Conservation (phyloP, 2,113 vertebrate species). For the Cephalopholis sonnerati region DNA sequence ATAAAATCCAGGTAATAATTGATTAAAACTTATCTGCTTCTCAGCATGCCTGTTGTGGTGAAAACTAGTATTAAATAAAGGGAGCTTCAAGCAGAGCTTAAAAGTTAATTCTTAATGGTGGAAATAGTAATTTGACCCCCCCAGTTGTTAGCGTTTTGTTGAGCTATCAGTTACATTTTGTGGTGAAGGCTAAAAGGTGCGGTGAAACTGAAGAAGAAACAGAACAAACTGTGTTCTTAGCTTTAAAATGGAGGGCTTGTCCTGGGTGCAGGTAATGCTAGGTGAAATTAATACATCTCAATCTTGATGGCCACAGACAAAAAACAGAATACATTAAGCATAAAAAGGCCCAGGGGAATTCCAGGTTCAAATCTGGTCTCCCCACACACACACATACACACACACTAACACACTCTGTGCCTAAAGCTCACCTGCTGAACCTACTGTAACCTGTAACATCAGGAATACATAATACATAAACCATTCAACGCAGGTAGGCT, state of each 20-base stretch:
- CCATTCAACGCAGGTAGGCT: constrained; percentile 22
- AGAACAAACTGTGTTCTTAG: not conserved
- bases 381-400: not conserved
- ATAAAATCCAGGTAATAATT: not conserved
- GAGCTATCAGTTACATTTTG: not conserved
- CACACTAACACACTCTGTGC: not conserved
- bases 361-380: not conserved
- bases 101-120: not conserved
- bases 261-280: too few relatives aligned
- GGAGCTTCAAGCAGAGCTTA: too few relatives aligned
- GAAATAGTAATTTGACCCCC: not conserved
- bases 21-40: not conserved
- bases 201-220: not conserved
- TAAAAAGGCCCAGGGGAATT: not conserved
- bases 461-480: constrained; percentile 38
- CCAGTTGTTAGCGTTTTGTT: not conserved
- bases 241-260: not conserved
- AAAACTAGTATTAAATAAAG: not conserved
- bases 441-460: constrained; percentile 37
- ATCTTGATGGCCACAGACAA: not conserved
- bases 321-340: not conserved
- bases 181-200: not conserved
- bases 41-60: not conserved
- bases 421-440: constrained; percentile 44
- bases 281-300: not conserved